These are phyloP conservation scores for Tanypteryx hageni DNA, from an alignment of 2,888 invertebrate genomes.

Conservation along the genomic window DNA sequence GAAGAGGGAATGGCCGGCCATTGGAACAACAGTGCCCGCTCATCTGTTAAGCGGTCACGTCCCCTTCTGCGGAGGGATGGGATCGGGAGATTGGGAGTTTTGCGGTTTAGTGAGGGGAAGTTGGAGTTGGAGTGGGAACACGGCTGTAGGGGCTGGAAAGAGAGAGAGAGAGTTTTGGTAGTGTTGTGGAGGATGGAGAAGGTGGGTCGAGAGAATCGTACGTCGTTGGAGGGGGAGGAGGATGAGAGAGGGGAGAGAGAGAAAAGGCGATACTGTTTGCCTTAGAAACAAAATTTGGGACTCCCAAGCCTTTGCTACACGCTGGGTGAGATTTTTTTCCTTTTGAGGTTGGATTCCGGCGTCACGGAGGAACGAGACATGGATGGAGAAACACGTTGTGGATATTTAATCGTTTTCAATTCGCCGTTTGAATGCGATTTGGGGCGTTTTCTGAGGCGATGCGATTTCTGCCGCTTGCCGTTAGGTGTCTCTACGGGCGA, in stretches of 20 bases:
- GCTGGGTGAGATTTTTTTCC: neutral
- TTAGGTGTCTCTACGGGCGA: no score
- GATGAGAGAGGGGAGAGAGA: neutral
- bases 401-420: constrained; percentile 12
- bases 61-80: neutral
- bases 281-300: constrained; percentile 20
- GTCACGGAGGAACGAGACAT: neutral
- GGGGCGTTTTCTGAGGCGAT: neutral
- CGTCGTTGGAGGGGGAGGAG: neutral
- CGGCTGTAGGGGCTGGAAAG: neutral
- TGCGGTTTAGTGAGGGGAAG: neutral
- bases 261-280: constrained; percentile 18
- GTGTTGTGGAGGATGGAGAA: neutral
- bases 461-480: no score
- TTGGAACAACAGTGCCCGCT: constrained; percentile 29
- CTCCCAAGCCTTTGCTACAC: neutral
- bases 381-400: constrained; percentile 26
- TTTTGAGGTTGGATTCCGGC: neutral
- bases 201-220: neutral
- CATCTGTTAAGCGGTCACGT: constrained; percentile 60
- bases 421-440: neutral
- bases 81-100: constrained; percentile 16
- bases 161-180: neutral
- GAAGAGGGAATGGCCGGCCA: neutral
- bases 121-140: neutral